These are phyloP conservation scores for Monopis laevigella DNA, from an alignment of 2,888 invertebrate genomes.

Conservation along the genomic window DNA sequence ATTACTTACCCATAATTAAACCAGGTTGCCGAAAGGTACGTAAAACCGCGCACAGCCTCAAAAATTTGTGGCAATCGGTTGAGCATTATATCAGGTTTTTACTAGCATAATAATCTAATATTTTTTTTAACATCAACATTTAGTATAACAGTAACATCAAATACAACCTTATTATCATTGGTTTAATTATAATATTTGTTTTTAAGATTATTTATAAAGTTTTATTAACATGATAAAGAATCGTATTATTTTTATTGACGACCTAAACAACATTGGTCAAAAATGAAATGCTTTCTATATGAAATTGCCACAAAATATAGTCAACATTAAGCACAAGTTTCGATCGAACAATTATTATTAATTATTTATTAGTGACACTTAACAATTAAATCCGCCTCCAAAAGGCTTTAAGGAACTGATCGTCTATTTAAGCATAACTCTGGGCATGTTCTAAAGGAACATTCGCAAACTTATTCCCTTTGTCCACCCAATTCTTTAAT, in stretches of 20 bases:
- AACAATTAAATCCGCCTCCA: conserved; percentile 3
- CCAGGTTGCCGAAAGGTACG: too few relatives aligned
- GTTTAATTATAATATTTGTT: too few relatives aligned
- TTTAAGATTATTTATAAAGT: not conserved
- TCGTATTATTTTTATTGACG: not conserved
- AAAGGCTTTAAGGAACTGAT: conserved; percentile 4
- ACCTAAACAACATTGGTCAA: too few relatives aligned
- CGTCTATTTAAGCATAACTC: conserved; percentile 62
- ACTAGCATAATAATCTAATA: too few relatives aligned
- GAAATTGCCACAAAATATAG: too few relatives aligned
- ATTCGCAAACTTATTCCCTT: conserved; percentile 75
- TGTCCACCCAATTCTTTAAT: conserved; percentile 87
- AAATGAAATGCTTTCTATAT: too few relatives aligned
- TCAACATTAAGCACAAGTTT: not conserved
- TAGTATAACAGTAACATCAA: too few relatives aligned
- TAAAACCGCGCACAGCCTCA: conserved; percentile 3
- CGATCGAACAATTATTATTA: not conserved
- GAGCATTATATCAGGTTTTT: too few relatives aligned
- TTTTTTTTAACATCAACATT: too few relatives aligned
- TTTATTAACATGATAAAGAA: not conserved
- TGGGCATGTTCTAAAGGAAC: conserved; percentile 75
- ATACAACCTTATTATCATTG: too few relatives aligned
- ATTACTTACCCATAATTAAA: too few relatives aligned
- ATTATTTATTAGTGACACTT: conserved; percentile 4
- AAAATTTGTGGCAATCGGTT: not conserved